These are phyloP conservation scores for Ceraclea dissimilis DNA, from an alignment of 2,888 invertebrate genomes.

Conservation along the genomic window DNA sequence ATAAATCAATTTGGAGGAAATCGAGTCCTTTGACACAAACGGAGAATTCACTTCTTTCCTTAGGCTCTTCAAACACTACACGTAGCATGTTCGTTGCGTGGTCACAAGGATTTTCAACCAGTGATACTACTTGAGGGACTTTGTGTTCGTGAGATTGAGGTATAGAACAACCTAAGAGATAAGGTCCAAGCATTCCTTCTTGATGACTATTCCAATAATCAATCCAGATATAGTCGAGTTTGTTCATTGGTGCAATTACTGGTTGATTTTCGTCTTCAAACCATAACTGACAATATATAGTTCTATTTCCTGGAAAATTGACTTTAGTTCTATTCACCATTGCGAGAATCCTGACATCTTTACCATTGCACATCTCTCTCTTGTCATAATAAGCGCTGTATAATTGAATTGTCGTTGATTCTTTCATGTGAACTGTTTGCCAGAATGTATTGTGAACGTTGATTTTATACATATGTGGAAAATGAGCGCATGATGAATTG, in stretches of 20 bases:
- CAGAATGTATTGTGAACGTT: slow-evolving; percentile 4
- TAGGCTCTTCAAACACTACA: slow-evolving; percentile 72
- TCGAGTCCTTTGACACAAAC: slow-evolving; percentile 92
- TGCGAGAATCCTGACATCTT: slow-evolving; percentile 73
- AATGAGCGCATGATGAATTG: slow-evolving; percentile 6
- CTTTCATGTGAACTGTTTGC: slow-evolving; percentile 3
- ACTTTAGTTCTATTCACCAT: slow-evolving; percentile 85
- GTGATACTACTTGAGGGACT: slow-evolving; percentile 76
- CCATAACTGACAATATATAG: slow-evolving; percentile 84
- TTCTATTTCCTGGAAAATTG: slow-evolving; percentile 48
- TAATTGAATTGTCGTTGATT: slow-evolving; percentile 1
- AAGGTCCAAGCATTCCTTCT: slow-evolving; percentile 84
- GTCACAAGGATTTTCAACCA: slow-evolving; percentile 79
- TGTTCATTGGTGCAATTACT: slow-evolving; percentile 70
- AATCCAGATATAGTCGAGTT: slow-evolving; percentile 92
- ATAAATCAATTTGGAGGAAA: slow-evolving; percentile 76
- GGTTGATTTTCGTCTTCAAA: slow-evolving; percentile 77
- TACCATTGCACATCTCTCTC: slow-evolving; percentile 66
- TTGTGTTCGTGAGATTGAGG: slow-evolving; percentile 66
- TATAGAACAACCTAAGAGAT: slow-evolving; percentile 80
- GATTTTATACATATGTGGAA: slow-evolving; percentile 3
- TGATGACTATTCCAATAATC: slow-evolving; percentile 91
- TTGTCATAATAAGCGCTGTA: slow-evolving; percentile 53
- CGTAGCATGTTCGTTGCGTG: slow-evolving; percentile 76
- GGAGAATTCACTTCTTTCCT: slow-evolving; percentile 71